These are phyloP conservation scores for Drosophila insularis DNA, from an alignment of 1,140 invertebrate genomes.

Conservation along the genomic window DNA sequence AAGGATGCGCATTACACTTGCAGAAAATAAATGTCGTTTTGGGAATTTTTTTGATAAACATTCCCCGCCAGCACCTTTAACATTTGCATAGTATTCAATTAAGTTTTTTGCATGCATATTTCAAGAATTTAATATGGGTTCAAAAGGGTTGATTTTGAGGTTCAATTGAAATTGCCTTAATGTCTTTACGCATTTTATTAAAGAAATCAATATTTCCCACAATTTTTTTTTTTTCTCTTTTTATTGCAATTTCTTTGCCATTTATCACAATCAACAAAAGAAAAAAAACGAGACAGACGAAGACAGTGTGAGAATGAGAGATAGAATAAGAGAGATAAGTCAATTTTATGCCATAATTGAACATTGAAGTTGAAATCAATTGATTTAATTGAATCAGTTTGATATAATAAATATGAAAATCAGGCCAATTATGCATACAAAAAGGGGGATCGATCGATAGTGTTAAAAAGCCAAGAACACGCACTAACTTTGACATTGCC, in stretches of 20 bases:
- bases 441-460: background rate
- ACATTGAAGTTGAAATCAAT: slow-evolving; percentile 4
- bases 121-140: background rate
- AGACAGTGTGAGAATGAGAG: background rate
- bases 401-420: slow-evolving; percentile 15
- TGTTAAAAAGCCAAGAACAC: slow-evolving; percentile 1
- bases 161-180: slow-evolving; percentile 17
- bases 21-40: background rate
- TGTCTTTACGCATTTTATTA: slow-evolving; percentile 22
- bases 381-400: slow-evolving; percentile 17
- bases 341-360: slow-evolving; percentile 11
- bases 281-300: no score
- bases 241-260: slow-evolving; percentile 19
- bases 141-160: background rate
- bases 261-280: slow-evolving; percentile 11
- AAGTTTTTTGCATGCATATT: background rate
- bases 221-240: background rate
- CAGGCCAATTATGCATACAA: slow-evolving; percentile 16
- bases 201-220: slow-evolving; percentile 12
- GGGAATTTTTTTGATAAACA: background rate
- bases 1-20: background rate
- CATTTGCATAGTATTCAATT: slow-evolving; percentile 1
- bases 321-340: slow-evolving; percentile 8
- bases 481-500: slow-evolving; percentile 19
- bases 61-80: background rate